Evolutionary conservation across 2,888 invertebrate species (phyloP), one percentile per base, ranked within the genome.

Genomic region (Prosapia bicincta): DNA sequence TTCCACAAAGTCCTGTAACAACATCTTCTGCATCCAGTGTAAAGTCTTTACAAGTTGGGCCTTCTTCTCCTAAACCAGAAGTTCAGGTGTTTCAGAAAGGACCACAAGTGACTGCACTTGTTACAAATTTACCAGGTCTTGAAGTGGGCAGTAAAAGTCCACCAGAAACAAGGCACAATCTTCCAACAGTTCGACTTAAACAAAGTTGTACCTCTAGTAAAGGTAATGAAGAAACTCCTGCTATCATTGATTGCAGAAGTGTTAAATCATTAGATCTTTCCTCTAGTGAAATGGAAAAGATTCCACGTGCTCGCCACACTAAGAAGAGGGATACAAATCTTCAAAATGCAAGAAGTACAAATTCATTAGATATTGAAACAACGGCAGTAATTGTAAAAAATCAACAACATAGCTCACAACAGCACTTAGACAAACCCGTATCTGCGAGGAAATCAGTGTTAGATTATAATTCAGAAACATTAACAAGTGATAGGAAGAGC

Each of bases 61-160:
- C 75, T 20, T 72, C 76, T n/a, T 76, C 78, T 54, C 77, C 77
- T 20, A 75, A 78, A 65, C 72, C 79, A 26, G 76, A 84, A 77
- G 83, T 85, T 7, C 85, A 85, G 82, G 90, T 93, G 69, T 94
- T 92, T 83, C 94, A 93, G 84, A 91, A 94, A 81, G 94, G 93
- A 0, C 92, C 92, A 30, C 93, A 93, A 82, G 91, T 93, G 26
- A 93, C 93, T 0, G 90, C 93, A 0, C 85, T 94, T 24, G 90
- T 93, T 0, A 90, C 89, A 0, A 89, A 89, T 82, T 84, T 90
- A 38, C 89, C 90, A 0, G 89, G 89, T 5, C 71, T 76, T 6
- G 76, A 76, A 15, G 74, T 74, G 5, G 76, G 76, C 3, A 74
- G 67, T 69, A 76, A 72, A 30, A 70, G 38, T 30, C 71, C 23